These are phyloP conservation scores for Festucalex cinctus DNA, from an alignment of 2,113 vertebrate species.

Conservation along the genomic window DNA sequence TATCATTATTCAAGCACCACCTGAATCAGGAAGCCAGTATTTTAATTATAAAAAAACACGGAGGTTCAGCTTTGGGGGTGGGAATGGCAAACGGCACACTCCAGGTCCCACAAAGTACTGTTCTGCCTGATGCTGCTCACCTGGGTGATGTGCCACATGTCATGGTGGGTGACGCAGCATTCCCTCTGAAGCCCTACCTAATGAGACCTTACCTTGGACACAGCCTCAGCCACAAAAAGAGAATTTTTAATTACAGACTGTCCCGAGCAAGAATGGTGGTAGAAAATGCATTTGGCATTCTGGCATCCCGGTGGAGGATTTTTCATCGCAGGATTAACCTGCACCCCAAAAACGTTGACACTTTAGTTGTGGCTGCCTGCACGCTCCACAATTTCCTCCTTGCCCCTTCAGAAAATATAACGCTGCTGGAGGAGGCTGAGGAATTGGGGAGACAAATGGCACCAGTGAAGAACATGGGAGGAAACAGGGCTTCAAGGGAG, in stretches of 20 bases:
- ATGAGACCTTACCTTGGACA: background rate
- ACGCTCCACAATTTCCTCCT: slow-evolving; percentile 1
- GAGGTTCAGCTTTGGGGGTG: slow-evolving; percentile 7
- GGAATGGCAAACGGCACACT: slow-evolving; percentile 9
- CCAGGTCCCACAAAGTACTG: too few species aligned
- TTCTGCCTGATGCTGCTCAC: slow-evolving; percentile 19
- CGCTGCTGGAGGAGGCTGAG: slow-evolving; percentile 1
- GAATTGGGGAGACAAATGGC: background rate
- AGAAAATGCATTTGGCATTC: slow-evolving; percentile 4
- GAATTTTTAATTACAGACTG: slow-evolving; percentile 5
- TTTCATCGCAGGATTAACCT: background rate
- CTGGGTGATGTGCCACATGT: background rate
- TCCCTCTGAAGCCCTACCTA: background rate
- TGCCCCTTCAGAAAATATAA: background rate
- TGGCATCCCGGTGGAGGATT: slow-evolving; percentile 7
- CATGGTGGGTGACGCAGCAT: too few species aligned
- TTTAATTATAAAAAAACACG: slow-evolving; percentile 32
- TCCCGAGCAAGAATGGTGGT: background rate
- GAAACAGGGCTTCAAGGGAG: background rate
- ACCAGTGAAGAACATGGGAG: background rate
- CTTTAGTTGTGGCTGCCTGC: background rate
- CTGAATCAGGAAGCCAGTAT: slow-evolving; percentile 6
- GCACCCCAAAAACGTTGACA: background rate
- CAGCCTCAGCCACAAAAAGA: background rate
- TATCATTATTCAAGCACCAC: slow-evolving; percentile 8